A percentile compares a stretch with the other conserved stretches of the same genome.
Conservation (phyloP, 2,113 vertebrate species). For the Eira barbara region DNA sequence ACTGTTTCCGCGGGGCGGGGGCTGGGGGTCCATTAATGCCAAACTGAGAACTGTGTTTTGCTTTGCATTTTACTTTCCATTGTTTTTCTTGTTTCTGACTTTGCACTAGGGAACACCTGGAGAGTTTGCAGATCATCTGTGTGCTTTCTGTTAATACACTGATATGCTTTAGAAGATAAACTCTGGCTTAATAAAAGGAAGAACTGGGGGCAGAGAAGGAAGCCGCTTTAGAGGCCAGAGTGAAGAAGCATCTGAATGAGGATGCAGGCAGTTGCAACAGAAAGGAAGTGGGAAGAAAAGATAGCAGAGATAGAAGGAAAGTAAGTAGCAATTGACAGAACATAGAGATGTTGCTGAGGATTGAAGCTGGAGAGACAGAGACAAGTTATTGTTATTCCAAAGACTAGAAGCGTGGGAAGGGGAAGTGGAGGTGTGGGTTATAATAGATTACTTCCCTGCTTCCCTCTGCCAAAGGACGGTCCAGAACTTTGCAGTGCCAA, state of each 20-base stretch:
- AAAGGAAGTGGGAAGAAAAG: neutral
- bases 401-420: neutral
- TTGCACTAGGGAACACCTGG: neutral
- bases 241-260: neutral
- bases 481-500: neutral
- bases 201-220: neutral
- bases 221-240: constrained; percentile 11
- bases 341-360: neutral
- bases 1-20: neutral
- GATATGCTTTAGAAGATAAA: constrained; percentile 9
- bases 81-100: constrained; percentile 9
- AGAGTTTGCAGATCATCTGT: neutral
- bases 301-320: neutral
- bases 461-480: neutral
- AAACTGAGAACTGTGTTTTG: neutral
- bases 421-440: neutral
- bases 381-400: neutral
- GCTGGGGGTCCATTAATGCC: neutral
- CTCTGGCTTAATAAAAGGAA: neutral
- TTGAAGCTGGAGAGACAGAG: constrained; percentile 6
- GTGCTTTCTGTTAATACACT: neutral
- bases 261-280: neutral
- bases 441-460: neutral
- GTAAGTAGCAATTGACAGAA: neutral
- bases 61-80: constrained; percentile 14